Evolutionary conservation across 2,113 vertebrate species (phyloP).

Genomic region (Seriola dumerili): DNA sequence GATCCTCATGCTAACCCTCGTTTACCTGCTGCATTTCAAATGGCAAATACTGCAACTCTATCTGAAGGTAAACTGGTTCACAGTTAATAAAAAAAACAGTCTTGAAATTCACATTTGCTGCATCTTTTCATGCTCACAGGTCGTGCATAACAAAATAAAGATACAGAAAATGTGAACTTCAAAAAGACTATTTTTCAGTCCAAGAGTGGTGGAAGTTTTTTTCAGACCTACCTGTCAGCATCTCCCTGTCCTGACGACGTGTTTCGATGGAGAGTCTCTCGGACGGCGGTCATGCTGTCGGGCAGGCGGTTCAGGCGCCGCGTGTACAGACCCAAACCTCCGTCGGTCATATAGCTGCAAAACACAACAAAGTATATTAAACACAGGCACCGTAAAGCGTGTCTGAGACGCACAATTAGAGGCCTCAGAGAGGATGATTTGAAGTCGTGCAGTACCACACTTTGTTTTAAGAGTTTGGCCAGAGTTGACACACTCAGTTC

Average conservation of each 20-base stretch:
- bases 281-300: conserved; percentile 93
- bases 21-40: too few relatives aligned
- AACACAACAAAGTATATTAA: conserved; percentile 32
- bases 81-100: too few relatives aligned
- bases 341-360: conserved; percentile 95
- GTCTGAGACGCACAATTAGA: not conserved
- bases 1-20: too few relatives aligned
- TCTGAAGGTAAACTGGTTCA: too few relatives aligned
- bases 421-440: conserved; percentile 8
- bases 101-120: too few relatives aligned
- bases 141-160: too few relatives aligned
- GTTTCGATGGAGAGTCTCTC: conserved; percentile 92
- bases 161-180: too few relatives aligned
- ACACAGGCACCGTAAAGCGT: not conserved
- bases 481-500: not conserved
- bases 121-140: too few relatives aligned
- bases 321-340: conserved; percentile 94
- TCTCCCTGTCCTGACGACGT: conserved; percentile 91
- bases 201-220: not conserved
- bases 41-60: too few relatives aligned
- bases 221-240: conserved; percentile 91
- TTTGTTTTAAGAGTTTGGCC: conserved; percentile 16
- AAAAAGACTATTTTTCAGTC: too few relatives aligned
- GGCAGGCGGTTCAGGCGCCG: conserved; percentile 94
- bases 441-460: not conserved